Conservation (phyloP, 2,113 vertebrate species). For the Sphaerodactylus townsendi region DNA sequence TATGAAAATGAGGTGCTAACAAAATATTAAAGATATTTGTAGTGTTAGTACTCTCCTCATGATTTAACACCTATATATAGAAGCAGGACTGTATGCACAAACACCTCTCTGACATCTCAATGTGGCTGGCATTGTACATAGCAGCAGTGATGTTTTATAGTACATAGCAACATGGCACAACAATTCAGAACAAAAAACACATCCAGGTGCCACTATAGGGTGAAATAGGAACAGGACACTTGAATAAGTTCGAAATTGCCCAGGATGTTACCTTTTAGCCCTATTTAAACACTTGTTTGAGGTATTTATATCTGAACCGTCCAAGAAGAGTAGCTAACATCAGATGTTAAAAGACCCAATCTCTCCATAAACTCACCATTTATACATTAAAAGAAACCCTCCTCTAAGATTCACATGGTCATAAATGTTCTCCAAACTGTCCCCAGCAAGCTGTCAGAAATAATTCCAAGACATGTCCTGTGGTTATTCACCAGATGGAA, state of each 20-base stretch:
- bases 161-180: accelerated
- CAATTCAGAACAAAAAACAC: conserved; percentile 11
- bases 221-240: neutral
- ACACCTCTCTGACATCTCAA: accelerated
- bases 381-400: too few relatives aligned
- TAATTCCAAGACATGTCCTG: too few relatives aligned
- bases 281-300: too few relatives aligned
- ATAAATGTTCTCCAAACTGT: too few relatives aligned
- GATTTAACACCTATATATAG: neutral
- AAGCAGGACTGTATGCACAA: neutral
- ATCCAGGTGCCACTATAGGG: neutral
- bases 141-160: neutral
- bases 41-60: neutral
- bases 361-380: too few relatives aligned
- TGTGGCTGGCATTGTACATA: neutral
- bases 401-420: too few relatives aligned
- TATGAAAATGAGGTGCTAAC: neutral
- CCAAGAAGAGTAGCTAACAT: too few relatives aligned
- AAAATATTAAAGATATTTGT: conserved; percentile 15
- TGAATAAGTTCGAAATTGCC: neutral
- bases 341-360: too few relatives aligned
- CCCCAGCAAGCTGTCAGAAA: too few relatives aligned
- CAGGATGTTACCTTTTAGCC: neutral
- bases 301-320: neutral
- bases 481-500: too few relatives aligned